Evolutionary conservation across 2,113 vertebrate species (phyloP), one percentile per base, ranked within the genome.

Genomic region (Mohoua ochrocephala): DNA sequence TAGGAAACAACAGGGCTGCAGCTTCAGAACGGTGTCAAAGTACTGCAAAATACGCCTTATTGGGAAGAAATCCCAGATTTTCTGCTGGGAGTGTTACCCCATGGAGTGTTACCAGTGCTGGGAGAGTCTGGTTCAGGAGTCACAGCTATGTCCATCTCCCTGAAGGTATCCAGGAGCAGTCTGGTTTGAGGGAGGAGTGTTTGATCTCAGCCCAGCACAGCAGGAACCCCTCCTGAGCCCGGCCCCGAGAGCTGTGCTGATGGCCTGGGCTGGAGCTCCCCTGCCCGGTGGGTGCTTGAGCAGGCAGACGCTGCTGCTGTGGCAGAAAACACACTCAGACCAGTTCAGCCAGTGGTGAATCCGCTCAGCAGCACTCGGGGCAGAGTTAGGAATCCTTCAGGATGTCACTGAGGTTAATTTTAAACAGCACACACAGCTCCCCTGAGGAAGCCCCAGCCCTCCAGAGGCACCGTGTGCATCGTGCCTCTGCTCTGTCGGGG

Each of bases 131-230:
- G 45, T 7, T 30, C 16, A 59, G 50, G 33, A 41, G 15, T n/a
- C 19, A 15, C 18, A 60, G 69, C 18, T 18, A 1, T 0, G 1
- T 60, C 60, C 3, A 2, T 42, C 27, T 53, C 26, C 71, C 42
- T 84, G 47, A 4, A 54, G 50, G 3, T 10, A 10, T 18, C 41
- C 33, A 56, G 61, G 41, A 80, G 27, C 57, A 56, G 2, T 16
- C 9, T 53, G 41, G 3, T 45, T 67, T 31, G 67, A 26, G 30
- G 60, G 42, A 53, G 15, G 4, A 13, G 4, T 30, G 19, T 71
- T 93, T 68, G 2, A 76, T 44, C 67, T 65, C 71, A 92, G 61
- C 37, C 60, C 17, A 8, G 27, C 27, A 3, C 15, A 45, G 75
- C 61, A 92, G 60, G 65, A 92, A 83, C 41, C 63, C 50, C 37